Percentiles rank a stretch among this genome's conserved stretches.
These are phyloP conservation scores for Sebastes fasciatus DNA, from an alignment of 2,113 vertebrate genomes.

Conservation along the genomic window DNA sequence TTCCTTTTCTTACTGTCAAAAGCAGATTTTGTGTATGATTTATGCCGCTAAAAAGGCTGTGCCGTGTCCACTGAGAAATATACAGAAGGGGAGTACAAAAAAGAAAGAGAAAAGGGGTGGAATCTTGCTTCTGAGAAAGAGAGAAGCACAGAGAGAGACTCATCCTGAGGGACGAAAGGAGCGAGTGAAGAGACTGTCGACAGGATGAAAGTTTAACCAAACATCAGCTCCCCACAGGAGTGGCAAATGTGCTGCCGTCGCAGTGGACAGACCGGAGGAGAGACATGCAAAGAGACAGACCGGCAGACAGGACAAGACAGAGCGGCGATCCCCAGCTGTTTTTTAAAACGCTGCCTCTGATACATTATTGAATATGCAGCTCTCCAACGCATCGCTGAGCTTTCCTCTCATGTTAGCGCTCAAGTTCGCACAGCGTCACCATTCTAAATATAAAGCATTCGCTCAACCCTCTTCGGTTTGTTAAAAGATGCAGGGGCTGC, in stretches of 20 bases:
- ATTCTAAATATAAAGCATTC: constrained; percentile 80
- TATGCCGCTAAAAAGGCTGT: constrained; percentile 36
- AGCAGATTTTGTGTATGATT: constrained; percentile 31
- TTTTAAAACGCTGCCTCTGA: constrained; percentile 76
- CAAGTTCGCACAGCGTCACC: constrained; percentile 75
- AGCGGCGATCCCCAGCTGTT: constrained; percentile 73
- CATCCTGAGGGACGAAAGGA: constrained; percentile 48
- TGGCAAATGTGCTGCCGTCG: constrained; percentile 50
- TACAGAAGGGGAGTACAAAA: constrained; percentile 6
- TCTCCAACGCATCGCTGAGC: constrained; percentile 78
- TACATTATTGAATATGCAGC: constrained; percentile 81
- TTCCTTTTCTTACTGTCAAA: not conserved
- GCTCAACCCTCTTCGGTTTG: constrained; percentile 68
- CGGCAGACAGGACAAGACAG: constrained; percentile 67
- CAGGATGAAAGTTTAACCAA: constrained; percentile 77
- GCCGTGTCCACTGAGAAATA: constrained; percentile 35
- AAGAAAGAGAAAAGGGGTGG: not conserved
- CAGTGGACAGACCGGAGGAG: constrained; percentile 46
- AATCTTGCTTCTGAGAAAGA: constrained; percentile 13
- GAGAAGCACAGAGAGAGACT: constrained; percentile 33
- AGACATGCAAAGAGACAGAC: constrained; percentile 69
- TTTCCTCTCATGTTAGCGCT: constrained; percentile 79
- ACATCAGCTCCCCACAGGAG: constrained; percentile 59
- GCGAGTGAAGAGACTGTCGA: constrained; percentile 40
- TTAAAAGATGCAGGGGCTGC: constrained; percentile 78